Base-by-base conservation (phyloP, 2,888 invertebrate species). In the Biston betularia region DNA sequence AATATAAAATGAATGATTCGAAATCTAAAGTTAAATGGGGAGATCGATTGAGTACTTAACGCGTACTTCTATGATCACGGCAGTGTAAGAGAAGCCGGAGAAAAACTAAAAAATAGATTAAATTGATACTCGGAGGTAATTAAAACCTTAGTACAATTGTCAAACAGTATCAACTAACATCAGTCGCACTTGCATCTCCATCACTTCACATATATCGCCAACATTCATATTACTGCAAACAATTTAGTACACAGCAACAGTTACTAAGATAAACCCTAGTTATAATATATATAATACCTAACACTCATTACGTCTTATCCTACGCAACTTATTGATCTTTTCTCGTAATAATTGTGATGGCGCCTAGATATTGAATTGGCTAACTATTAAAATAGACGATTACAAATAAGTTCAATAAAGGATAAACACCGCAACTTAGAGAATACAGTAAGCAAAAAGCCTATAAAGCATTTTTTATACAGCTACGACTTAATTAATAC, bases 111-210 rank as follows among this genome's bases (percentile, higher is more conserved):
- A 88, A 87, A 87, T 89, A 91, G 73, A 84, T 88, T 90, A 88
- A 90, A 92, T 92, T 89, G 93, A 93, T 93, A 93, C 92, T 93
- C 93, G 93, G 93, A 93, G 93, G 93, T 93, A 93, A 92, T 92
- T 92, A 90, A 89, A 88, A 92, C 88, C 89, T 88, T 88, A 89
- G 84, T 87, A 86, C 88, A 84, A 86, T 85, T 87, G 85, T 86
- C 87, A 84, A 85, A 88, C 79, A 89, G 91, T 89, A 92, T 90
- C 92, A 90, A 90, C 86, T 86, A 87, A 85, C 85, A 84, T 89
- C 92, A 92, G 91, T 91, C 91, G 88, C 87, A 80, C 88, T 83
- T 79, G 78, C n/a, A 84, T 81, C 78, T 77, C 80, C 76, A 80
- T n/a, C 81, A 82, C 81, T 84, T 81, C 82, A 78, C 79, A 82